Percentiles rank a stretch among this genome's conserved stretches.
phyloP scores from a whole-genome alignment of 2,113 vertebrate species.

The Stercorarius parasiticus region DNA sequence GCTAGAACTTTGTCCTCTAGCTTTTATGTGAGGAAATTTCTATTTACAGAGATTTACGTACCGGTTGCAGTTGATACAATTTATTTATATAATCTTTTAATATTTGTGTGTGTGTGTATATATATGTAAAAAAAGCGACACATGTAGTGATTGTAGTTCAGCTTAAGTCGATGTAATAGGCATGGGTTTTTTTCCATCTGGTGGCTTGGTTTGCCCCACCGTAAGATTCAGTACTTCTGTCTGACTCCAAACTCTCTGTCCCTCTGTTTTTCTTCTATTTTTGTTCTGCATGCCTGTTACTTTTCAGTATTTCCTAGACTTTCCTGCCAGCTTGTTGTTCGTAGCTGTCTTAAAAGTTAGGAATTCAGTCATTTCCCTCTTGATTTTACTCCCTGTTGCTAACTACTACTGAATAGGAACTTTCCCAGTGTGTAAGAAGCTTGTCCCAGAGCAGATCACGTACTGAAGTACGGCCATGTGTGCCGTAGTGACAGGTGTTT shows the following conservation, averaged over 20 bases:
- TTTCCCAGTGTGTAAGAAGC: not conserved
- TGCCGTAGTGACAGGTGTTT: conserved; percentile 42
- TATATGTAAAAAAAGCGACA: not conserved
- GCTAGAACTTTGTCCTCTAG: not conserved
- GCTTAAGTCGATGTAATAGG: not conserved
- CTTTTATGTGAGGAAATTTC: not conserved
- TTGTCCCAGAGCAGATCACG: not conserved
- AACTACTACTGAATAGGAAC: not conserved
- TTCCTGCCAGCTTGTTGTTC: conserved; percentile 21
- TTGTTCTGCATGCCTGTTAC: not conserved
- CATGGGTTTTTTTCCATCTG: not conserved
- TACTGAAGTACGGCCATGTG: conserved; percentile 26
- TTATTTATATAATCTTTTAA: not conserved
- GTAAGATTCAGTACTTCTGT: not conserved
- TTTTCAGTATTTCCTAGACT: conserved; percentile 22
- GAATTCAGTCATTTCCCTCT: conserved; percentile 16
- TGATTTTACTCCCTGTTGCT: conserved; percentile 13
- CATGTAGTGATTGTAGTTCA: not conserved
- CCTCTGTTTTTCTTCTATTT: not conserved
- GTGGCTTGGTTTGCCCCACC: not conserved
- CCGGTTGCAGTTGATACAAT: not conserved
- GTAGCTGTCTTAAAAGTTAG: not conserved
- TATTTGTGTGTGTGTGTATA: not conserved
- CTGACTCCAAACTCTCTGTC: not conserved
- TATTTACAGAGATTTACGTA: not conserved